A percentile compares a stretch with the other conserved stretches of the same genome.
Evolutionary conservation across 2,888 invertebrate genomes (phyloP).

Genomic region (Oscheius sp.): DNA sequence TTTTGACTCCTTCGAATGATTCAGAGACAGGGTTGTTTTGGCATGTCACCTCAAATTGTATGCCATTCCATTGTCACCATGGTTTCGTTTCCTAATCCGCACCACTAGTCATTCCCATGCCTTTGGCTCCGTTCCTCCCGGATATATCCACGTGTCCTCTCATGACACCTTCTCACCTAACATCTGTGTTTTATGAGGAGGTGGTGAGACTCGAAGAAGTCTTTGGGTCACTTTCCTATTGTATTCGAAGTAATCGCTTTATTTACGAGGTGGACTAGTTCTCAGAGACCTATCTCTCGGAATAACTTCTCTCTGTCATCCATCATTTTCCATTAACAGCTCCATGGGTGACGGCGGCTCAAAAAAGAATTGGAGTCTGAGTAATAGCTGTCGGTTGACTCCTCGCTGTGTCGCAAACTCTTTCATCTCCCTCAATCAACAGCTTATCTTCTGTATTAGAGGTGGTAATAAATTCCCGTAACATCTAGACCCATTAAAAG

Average conservation of each 20-base stretch:
- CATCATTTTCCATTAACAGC: slow-evolving; percentile 6
- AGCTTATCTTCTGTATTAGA: slow-evolving; percentile 14
- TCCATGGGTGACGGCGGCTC: slow-evolving; percentile 7
- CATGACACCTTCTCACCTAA: no score
- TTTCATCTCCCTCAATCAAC: slow-evolving; percentile 4
- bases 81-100: slow-evolving; percentile 12
- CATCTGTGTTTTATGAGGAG: no score
- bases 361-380: background rate
- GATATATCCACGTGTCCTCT: background rate
- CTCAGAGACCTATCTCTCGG: background rate
- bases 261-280: no score
- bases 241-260: no score
- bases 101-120: background rate
- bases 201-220: no score
- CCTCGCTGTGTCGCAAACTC: slow-evolving; percentile 10
- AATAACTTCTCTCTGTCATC: background rate
- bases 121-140: background rate
- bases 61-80: background rate
- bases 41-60: background rate
- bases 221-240: no score
- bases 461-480: background rate
- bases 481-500: background rate
- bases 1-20: no score
- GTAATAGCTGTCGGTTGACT: slow-evolving; percentile 16
- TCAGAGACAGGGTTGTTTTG: no score